Percentiles rank a stretch among this genome's conserved stretches.
Conservation (phyloP, 2,888 invertebrate genomes). For the Cantharis flavilabris region DNA sequence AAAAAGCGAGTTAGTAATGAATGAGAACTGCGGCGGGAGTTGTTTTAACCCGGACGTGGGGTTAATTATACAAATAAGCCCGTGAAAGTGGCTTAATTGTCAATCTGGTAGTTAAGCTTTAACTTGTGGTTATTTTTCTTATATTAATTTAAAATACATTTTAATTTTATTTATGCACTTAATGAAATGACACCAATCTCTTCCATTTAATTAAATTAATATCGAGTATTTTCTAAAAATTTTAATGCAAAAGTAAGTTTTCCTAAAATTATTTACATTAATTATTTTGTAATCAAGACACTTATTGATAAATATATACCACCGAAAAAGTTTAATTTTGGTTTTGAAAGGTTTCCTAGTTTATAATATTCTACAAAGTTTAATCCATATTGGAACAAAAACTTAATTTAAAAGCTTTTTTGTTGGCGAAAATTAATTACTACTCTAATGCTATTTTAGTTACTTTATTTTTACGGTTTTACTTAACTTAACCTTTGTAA, state of each 20-base stretch:
- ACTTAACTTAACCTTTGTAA: not conserved
- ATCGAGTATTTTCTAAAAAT: not conserved
- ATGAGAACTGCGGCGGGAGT: conserved; percentile 37
- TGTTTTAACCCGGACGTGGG: conserved; percentile 42
- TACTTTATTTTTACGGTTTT: not conserved
- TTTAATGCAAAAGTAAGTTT: not conserved
- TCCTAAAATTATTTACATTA: not conserved
- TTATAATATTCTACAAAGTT: not conserved
- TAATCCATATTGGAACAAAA: not conserved
- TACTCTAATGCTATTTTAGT: not conserved
- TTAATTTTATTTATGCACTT: not conserved
- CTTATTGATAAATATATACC: not conserved
- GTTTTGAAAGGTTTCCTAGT: not conserved
- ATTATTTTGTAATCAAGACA: not conserved
- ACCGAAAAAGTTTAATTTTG: not conserved
- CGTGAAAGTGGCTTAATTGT: conserved; percentile 37
- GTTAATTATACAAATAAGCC: conserved; percentile 40
- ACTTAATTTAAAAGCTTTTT: not conserved
- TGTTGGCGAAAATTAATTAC: not conserved
- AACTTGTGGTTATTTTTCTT: not conserved
- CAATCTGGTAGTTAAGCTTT: conserved; percentile 26
- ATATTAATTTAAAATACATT: not conserved
- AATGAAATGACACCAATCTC: not conserved
- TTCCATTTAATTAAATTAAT: not conserved
- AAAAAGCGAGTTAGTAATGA: conserved; percentile 39